phyloP scores from a whole-genome alignment of 2,113 vertebrate genomes.

The Chlamydotis undulata region DNA sequence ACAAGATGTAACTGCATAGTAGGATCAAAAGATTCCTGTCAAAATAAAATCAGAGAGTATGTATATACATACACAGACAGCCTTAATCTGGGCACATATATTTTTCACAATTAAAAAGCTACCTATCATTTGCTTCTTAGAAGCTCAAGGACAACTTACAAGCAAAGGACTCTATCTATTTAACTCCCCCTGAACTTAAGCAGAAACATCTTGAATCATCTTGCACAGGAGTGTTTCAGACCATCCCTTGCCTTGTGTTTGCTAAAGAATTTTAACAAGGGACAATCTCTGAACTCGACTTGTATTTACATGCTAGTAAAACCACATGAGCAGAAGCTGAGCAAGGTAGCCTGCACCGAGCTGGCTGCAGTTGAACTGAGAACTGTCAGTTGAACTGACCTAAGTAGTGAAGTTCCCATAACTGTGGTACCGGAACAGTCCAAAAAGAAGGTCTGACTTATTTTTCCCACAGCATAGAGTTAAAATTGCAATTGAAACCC shows the following conservation, averaged over 20 bases:
- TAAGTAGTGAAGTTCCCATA: neutral
- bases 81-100: neutral
- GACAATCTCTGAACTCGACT: neutral
- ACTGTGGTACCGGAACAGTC: neutral
- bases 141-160: neutral
- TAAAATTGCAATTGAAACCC: neutral
- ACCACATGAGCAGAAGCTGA: neutral
- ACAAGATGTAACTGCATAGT: constrained; percentile 86
- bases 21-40: constrained; percentile 88
- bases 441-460: neutral
- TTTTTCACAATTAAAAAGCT: neutral
- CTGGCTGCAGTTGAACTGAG: neutral
- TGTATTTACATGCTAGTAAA: neutral
- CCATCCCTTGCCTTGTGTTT: neutral
- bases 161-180: neutral
- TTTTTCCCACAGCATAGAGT: neutral
- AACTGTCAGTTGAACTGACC: too few relatives aligned
- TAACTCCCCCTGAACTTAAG: neutral
- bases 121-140: neutral
- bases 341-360: neutral
- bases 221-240: neutral
- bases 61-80: neutral
- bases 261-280: neutral
- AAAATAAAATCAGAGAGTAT: constrained; percentile 50
- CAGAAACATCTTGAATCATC: neutral